Evolutionary conservation across 2,888 invertebrate species (phyloP), one percentile per base, ranked within the genome.

Genomic region (Acronicta psi): DNA sequence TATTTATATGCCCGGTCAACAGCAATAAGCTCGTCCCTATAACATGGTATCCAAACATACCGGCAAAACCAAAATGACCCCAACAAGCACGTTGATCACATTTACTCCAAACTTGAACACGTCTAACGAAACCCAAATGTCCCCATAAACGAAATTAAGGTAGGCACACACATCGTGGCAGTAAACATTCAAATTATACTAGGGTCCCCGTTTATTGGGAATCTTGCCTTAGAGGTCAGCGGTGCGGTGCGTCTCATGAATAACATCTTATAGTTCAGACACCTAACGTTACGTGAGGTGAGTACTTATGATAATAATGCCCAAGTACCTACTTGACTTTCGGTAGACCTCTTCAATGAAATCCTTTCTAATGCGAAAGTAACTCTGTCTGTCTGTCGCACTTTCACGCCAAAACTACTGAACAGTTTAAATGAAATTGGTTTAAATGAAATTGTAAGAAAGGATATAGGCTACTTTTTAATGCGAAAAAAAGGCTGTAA

Each of bases 171-270:
- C 58, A 73, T 65, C 57, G 65, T 53, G 42, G 77, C 61, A 70
- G 69, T 78, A 75, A 81, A 84, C 80, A 82, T 84, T 81, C 73
- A 80, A 82, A 83, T 80, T 79, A 83, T 77, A 73, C 81, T 77
- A 59, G 51, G 77, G 76, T 69, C 69, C 63, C 59, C 44, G 60
- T 72, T 77, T 83, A 82, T 83, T 82, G 76, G 75, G 67, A 81
- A 80, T 80, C 81, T 79, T 79, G 72, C 69, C 70, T 58, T 72
- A 73, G 61, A 80, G 82, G 82, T 83, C 79, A 80, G 68, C 38
- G 63, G 59, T 74, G 78, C 75, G 74, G 73, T 76, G 73, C 64
- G 71, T 61, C 78, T 83, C 83, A 83, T 85, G 83, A 87, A 84
- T 84, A 83, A 75, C 60, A 53, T 46, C 77, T 70, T 81, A 81